Evolutionary conservation across 2,113 vertebrate genomes (phyloP).

Genomic region (Campylomormyrus numenius): DNA sequence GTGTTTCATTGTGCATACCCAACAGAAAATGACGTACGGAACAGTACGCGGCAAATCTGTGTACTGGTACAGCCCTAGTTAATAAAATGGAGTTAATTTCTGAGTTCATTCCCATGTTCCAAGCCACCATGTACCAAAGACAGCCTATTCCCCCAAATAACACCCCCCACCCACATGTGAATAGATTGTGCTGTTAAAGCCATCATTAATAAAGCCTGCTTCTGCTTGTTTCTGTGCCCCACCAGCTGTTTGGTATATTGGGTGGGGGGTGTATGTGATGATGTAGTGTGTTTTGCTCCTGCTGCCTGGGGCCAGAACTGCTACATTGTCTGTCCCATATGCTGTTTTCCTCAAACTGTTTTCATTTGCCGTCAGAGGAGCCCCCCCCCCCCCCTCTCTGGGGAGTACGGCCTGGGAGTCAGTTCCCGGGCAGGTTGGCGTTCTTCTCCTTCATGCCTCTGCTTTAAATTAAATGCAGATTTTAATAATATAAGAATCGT

Average conservation of each 20-base stretch:
- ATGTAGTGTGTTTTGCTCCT: not conserved
- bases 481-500: conserved; percentile 57
- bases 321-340: conserved; percentile 45
- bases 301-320: conserved; percentile 42
- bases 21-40: not conserved
- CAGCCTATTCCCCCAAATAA: not conserved
- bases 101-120: not conserved
- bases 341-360: not conserved
- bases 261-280: not conserved
- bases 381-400: conserved; percentile 44
- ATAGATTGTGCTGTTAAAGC: not conserved
- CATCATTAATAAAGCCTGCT: not conserved
- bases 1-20: not conserved
- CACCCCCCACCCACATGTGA: not conserved
- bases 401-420: conserved; percentile 53
- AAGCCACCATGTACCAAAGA: not conserved
- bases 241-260: not conserved
- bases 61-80: not conserved
- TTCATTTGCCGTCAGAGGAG: conserved; percentile 19
- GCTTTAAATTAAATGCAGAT: conserved; percentile 48
- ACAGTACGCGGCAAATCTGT: not conserved
- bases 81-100: not conserved
- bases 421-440: conserved; percentile 47
- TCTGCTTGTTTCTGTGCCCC: not conserved
- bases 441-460: conserved; percentile 48